Percentiles rank a stretch among this genome's conserved stretches.
Conservation (phyloP, 2,888 invertebrate species). For the Athrips mouffetella region DNA sequence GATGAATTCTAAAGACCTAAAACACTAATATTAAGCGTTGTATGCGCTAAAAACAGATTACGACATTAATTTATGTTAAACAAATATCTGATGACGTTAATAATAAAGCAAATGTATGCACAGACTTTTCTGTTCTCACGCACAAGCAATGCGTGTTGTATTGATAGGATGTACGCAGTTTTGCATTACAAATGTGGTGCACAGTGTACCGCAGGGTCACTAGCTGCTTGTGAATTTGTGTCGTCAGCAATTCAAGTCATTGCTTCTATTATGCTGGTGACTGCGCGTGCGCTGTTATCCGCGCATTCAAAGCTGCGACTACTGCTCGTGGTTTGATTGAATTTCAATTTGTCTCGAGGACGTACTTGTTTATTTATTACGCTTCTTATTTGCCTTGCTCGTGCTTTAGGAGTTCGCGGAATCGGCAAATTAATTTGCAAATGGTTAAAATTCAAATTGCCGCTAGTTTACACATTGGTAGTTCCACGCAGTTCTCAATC, state of each 20-base stretch:
- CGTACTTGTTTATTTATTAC: constrained; percentile 8
- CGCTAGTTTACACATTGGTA: not conserved
- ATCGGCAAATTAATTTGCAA: not conserved
- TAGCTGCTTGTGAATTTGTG: constrained; percentile 31
- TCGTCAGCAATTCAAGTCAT: constrained; percentile 52
- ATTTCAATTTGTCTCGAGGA: constrained; percentile 38
- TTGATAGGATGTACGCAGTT: constrained; percentile 58
- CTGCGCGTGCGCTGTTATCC: constrained; percentile 27
- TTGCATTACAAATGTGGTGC: constrained; percentile 64
- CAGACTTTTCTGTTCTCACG: constrained; percentile 4
- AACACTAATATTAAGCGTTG: constrained; percentile 10
- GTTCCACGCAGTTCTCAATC: not conserved
- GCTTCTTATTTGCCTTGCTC: not conserved
- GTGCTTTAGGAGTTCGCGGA: not conserved
- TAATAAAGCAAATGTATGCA: constrained; percentile 8
- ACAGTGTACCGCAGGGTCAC: constrained; percentile 41
- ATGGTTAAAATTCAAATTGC: not conserved
- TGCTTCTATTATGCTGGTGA: constrained; percentile 40
- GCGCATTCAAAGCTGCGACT: constrained; percentile 35
- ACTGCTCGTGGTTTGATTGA: constrained; percentile 41
- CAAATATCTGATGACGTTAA: constrained; percentile 11
- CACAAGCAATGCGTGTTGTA: constrained; percentile 20
- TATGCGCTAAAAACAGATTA: constrained; percentile 7
- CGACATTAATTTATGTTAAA: not conserved
- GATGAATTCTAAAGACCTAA: constrained; percentile 19